phyloP scores from a whole-genome alignment of 2,113 vertebrate species.

The Ariopsis seemanni region DNA sequence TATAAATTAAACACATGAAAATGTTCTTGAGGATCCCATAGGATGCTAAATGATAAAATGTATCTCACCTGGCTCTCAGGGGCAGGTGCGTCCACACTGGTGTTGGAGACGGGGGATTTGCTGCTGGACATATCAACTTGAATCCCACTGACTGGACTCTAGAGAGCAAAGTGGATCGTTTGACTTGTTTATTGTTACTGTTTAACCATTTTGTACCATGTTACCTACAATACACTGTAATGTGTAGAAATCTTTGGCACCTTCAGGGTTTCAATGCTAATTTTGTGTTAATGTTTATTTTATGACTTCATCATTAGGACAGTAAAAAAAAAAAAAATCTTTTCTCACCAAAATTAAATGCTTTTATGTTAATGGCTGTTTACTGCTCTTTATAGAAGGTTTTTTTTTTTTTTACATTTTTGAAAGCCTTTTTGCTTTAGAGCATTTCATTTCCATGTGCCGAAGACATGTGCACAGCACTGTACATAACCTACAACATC shows the following conservation, averaged over 20 bases:
- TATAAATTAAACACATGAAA: not conserved
- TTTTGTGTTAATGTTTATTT: not conserved
- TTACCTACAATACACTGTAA: not conserved
- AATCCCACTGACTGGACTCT: slow-evolving; percentile 66
- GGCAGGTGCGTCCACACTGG: slow-evolving; percentile 38
- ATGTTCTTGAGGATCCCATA: slow-evolving; percentile 53
- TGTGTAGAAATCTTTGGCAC: not conserved
- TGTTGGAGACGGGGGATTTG: slow-evolving; percentile 50
- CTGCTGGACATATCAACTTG: slow-evolving; percentile 46
- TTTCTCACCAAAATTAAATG: not conserved
- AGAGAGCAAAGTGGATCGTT: slow-evolving; percentile 3
- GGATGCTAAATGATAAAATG: not conserved
- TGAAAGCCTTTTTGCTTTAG: not conserved
- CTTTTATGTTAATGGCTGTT: not conserved
- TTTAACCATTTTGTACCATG: not conserved
- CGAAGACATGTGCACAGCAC: not conserved
- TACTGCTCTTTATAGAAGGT: not conserved
- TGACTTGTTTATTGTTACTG: not conserved
- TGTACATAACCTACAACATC: not conserved
- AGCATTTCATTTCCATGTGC: not conserved
- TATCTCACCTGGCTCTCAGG: slow-evolving; percentile 58
- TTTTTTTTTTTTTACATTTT: not conserved
- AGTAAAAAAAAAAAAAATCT: not conserved
- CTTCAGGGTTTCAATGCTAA: not conserved
- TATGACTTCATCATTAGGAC: not conserved